Base-by-base conservation (phyloP, 2,888 invertebrate species). In the Drosophila ustulata region DNA sequence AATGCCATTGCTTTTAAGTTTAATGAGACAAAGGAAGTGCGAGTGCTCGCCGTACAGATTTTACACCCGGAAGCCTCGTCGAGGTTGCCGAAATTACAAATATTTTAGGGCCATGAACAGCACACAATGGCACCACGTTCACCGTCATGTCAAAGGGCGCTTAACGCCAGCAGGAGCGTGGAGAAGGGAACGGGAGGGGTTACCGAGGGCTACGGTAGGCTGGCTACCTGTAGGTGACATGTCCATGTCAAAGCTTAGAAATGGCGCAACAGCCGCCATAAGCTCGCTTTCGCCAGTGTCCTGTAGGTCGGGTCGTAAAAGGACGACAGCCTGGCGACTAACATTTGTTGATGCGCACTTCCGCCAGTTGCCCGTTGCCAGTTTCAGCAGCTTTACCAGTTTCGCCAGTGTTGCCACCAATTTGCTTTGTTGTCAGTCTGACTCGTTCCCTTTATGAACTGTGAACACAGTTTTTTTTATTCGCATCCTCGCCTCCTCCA, bases 241-340 rank as follows among this genome's bases (percentile, higher is more conserved):
- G 67, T 46, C 51, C 49, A 52, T 64, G 72, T 63, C 72, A 59
- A 45, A 37, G 58, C 62, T 73, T 62, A 62, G 56, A 47, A 63
- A 34, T 37, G 55, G 46, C 41, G 46, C 62, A 63, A 50, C 37
- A 46, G 50, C 43, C 45, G 46, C 47, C 50, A 70, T 61, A 75
- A 75, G 66, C 69, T 78, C 63, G 51, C 66, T 71, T 30, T 66
- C 68, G 64, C 53, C 66, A 23, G 63, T 72, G 64, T 66, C 73
- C 77, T 71, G 57, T 63, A 61, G 71, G 63, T 68, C 80, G 57
- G 71, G 63, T 68, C 80, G 57, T 82, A 70, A 82, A 80, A 47
- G 37, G 68, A 46, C 30, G 66, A 50, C 77, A 59, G 66, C 55
- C 69, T 64, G 65, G 56, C 65, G 47, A 51, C 55, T 30, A 57